Percentiles rank a stretch among this genome's conserved stretches.
Evolutionary conservation across 2,113 vertebrate species (phyloP).

Genomic region (Anhinga rufa): DNA sequence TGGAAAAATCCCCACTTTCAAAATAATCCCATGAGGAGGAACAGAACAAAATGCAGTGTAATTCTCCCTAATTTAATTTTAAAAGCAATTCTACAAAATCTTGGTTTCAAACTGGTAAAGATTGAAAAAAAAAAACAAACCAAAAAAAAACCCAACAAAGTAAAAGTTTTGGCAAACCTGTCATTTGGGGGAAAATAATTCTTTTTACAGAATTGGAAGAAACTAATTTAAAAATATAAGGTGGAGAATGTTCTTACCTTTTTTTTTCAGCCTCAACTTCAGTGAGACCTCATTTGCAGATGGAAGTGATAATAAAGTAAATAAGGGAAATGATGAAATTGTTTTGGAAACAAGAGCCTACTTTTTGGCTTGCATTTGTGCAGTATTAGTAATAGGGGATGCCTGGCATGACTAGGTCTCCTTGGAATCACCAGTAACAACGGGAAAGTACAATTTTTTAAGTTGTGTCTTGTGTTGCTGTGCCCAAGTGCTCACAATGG

Average conservation of each 20-base stretch:
- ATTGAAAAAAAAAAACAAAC: background rate
- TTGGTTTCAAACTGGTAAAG: background rate
- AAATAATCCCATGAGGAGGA: background rate
- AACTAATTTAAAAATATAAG: background rate
- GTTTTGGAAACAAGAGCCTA: slow-evolving; percentile 30
- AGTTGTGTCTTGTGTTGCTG: background rate
- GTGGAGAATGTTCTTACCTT: background rate
- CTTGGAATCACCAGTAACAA: background rate
- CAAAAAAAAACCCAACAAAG: too few relatives aligned
- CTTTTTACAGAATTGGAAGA: background rate
- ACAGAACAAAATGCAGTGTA: background rate
- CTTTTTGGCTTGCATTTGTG: background rate
- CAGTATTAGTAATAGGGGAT: background rate
- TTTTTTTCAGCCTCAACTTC: background rate
- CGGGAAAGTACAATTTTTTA: background rate
- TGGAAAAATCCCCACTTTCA: background rate
- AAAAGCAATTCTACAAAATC: background rate
- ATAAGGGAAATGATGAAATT: slow-evolving; percentile 15
- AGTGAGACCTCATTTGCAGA: background rate
- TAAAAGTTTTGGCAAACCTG: background rate
- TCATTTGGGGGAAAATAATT: background rate
- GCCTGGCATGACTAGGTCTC: background rate
- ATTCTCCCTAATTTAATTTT: background rate
- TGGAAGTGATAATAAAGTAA: background rate
- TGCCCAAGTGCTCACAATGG: background rate